phyloP scores from a whole-genome alignment of 2,797 vertebrate genomes.

The Mastacembelus armatus region DNA sequence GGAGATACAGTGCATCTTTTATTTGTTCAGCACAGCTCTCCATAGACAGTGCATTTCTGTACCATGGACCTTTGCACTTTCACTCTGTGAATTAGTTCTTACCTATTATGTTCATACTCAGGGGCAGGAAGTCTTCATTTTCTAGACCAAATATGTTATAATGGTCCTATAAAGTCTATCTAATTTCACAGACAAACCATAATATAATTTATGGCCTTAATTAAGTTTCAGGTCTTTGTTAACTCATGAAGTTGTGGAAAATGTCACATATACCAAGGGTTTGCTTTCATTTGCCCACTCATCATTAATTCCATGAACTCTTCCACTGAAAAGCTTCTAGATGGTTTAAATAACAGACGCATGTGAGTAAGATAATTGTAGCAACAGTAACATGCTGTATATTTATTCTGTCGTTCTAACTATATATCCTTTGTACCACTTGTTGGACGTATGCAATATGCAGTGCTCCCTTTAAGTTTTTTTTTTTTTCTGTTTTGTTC shows the following conservation, averaged over 20 bases:
- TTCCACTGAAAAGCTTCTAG: neutral
- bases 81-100: neutral
- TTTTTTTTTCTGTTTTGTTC: neutral
- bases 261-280: neutral
- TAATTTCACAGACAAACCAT: too few species aligned
- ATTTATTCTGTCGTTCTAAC: too few species aligned
- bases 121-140: too few species aligned
- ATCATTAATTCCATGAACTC: neutral
- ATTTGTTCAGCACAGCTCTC: neutral
- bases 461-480: neutral
- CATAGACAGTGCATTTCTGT: neutral
- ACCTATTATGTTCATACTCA: neutral
- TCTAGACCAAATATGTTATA: too few species aligned
- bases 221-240: too few species aligned
- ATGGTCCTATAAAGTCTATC: too few species aligned
- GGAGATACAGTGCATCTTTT: slow-evolving; percentile 10
- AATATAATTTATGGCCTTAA: too few species aligned
- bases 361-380: too few species aligned
- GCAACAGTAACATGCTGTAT: too few species aligned
- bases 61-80: neutral
- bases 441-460: too few species aligned
- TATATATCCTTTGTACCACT: too few species aligned
- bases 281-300: neutral
- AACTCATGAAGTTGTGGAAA: neutral
- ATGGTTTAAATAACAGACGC: too few species aligned